These are phyloP conservation scores for Atta colombica DNA, from an alignment of 1,140 invertebrate genomes.

Conservation along the genomic window DNA sequence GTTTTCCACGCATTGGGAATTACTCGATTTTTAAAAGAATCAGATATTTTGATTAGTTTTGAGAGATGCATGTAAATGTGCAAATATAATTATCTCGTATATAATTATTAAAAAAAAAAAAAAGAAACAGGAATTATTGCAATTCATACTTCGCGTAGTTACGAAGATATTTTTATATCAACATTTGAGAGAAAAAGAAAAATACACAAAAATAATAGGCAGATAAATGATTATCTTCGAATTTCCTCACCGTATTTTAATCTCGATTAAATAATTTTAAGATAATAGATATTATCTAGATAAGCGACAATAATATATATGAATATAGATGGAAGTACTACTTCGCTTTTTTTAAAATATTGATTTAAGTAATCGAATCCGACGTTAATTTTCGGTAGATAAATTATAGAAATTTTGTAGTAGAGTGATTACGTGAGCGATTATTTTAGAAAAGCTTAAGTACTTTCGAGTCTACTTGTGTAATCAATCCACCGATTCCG, in stretches of 20 bases:
- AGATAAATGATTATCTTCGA: not conserved
- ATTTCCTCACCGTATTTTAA: not conserved
- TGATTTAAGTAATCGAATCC: conserved; percentile 22
- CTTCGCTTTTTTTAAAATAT: not conserved
- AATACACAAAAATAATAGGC: not conserved
- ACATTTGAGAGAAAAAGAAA: not conserved
- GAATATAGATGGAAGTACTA: not conserved
- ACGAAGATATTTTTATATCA: not conserved
- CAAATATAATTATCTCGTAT: not conserved
- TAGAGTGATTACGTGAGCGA: not conserved
- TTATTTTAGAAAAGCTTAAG: not conserved
- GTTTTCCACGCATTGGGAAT: not conserved
- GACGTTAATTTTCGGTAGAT: conserved; percentile 45
- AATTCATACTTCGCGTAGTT: not conserved
- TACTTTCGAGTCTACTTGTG: not conserved
- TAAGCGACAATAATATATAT: not conserved
- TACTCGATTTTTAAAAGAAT: not conserved
- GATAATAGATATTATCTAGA: conserved; percentile 2
- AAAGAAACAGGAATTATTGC: not conserved
- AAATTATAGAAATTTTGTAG: not conserved
- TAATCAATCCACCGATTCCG: not conserved
- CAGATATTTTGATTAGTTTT: not conserved
- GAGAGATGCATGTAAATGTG: not conserved
- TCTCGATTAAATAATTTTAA: conserved; percentile 30
- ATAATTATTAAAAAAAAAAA: conserved; percentile 6